phyloP scores from a whole-genome alignment of 2,113 vertebrate genomes.

The Porphyrio hochstetteri region DNA sequence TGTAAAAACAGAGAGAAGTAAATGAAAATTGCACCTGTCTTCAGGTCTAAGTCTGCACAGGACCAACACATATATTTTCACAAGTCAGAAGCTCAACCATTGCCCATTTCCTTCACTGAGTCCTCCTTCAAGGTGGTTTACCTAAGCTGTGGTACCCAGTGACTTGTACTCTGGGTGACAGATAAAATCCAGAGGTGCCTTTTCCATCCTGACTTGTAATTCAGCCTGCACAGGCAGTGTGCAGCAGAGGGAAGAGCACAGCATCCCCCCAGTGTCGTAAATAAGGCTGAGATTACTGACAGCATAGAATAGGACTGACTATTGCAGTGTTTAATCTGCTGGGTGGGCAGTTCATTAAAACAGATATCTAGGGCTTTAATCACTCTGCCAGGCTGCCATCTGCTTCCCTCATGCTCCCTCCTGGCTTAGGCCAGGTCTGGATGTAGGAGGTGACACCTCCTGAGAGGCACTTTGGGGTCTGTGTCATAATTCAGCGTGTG shows the following conservation, averaged over 20 bases:
- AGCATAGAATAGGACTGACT: slow-evolving; percentile 28
- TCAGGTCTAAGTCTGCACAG: not conserved
- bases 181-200: not conserved
- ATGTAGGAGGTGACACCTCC: slow-evolving; percentile 52
- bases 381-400: slow-evolving; percentile 77
- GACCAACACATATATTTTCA: not conserved
- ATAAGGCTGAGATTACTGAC: slow-evolving; percentile 47
- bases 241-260: not conserved
- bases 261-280: slow-evolving; percentile 16
- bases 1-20: not conserved
- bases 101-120: not conserved
- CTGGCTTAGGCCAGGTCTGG: slow-evolving; percentile 50
- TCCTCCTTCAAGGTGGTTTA: not conserved
- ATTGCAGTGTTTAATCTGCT: slow-evolving; percentile 67
- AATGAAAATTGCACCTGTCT: not conserved
- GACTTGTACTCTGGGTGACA: not conserved
- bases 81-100: not conserved
- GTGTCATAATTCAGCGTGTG: slow-evolving; percentile 50
- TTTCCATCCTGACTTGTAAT: not conserved
- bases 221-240: not conserved
- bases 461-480: slow-evolving; percentile 23
- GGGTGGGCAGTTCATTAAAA: slow-evolving; percentile 74
- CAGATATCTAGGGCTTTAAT: slow-evolving; percentile 72
- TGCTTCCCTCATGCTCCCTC: slow-evolving; percentile 55
- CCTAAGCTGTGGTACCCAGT: not conserved